phyloP scores from a whole-genome alignment of 2,888 invertebrate species.

The Scaptodrosophila latifasciaeformis region DNA sequence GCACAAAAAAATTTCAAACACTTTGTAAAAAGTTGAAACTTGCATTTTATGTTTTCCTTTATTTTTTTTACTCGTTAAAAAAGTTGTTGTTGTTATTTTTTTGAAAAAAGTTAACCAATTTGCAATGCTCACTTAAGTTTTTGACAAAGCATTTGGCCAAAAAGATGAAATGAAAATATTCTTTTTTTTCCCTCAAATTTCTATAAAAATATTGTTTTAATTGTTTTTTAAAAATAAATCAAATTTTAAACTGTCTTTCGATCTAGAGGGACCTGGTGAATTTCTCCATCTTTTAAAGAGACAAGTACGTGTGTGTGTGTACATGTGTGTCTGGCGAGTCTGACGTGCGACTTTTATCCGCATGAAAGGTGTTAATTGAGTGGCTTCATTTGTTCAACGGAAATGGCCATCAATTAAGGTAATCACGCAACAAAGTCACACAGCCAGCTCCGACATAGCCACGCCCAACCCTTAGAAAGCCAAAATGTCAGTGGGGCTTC shows the following conservation, averaged over 20 bases:
- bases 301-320: constrained; percentile 7
- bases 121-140: constrained; percentile 61
- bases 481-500: not conserved
- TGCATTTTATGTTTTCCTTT: constrained; percentile 51
- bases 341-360: constrained; percentile 58
- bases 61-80: constrained; percentile 30
- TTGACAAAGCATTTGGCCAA: constrained; percentile 31
- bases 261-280: too few species aligned
- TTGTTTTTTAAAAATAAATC: too few species aligned
- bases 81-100: constrained; percentile 40
- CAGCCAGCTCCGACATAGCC: constrained; percentile 7
- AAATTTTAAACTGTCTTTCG: too few species aligned
- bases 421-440: constrained; percentile 69
- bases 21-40: constrained; percentile 50
- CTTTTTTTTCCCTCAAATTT: too few species aligned
- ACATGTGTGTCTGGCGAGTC: constrained; percentile 6
- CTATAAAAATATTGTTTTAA: too few species aligned
- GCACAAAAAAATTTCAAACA: constrained; percentile 35
- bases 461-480: not conserved
- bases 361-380: constrained; percentile 67
- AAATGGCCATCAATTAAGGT: constrained; percentile 68
- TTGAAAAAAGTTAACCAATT: constrained; percentile 63
- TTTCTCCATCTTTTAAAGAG: too few species aligned
- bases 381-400: constrained; percentile 67
- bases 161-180: too few species aligned